Base-by-base conservation (phyloP, 2,888 invertebrate genomes). In the Abrostola tripartita region DNA sequence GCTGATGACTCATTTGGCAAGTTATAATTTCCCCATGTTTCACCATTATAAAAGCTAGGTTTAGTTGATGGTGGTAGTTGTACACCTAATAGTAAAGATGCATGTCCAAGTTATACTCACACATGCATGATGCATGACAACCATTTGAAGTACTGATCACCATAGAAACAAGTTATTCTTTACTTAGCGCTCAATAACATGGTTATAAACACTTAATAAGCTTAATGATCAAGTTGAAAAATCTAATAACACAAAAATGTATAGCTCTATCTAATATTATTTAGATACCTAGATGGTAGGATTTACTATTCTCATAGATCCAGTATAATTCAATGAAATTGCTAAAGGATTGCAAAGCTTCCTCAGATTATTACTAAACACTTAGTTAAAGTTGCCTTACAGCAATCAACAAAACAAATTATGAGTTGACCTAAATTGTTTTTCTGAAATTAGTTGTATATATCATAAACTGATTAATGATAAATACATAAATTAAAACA, bases 1-100 rank as follows among this genome's bases (percentile, higher is more conserved):
- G 73, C 68, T 71, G 67, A 76, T 79, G 81, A 79, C 63, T 79
- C 81, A 79, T 71, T 64, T 66, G 42, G 42, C 52, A 53, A 65
- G 60, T 65, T 61, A 9, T 40, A 57, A 60, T 57, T 61, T 71
- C 58, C 36, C 51, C 59, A 57, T 61, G 47, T 56, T 38, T 68
- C 50, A 63, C 14, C 56, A 51, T 51, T 37, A n/a, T 38, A 49
- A 70, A 41, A 54, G 49, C 71, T 65, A 63, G 40, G 37, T 50
- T 35, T 58, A 52, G 40, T 64, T n/a, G 57, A 44, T 51, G 65
- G 53, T 79, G 56, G 37, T 66, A 62, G 65, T 68, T 47, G 54
- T 56, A 61, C 53, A 53, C 10, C 35, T 8, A 40, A 37, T 14
- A 50, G 9, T 47, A 51, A 52, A 52, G 12, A 36, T 62, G 74